A percentile compares a stretch with the other conserved stretches of the same genome.
These are phyloP conservation scores for Clarias macrocephalus DNA, from an alignment of 2,113 vertebrate genomes.

Conservation along the genomic window DNA sequence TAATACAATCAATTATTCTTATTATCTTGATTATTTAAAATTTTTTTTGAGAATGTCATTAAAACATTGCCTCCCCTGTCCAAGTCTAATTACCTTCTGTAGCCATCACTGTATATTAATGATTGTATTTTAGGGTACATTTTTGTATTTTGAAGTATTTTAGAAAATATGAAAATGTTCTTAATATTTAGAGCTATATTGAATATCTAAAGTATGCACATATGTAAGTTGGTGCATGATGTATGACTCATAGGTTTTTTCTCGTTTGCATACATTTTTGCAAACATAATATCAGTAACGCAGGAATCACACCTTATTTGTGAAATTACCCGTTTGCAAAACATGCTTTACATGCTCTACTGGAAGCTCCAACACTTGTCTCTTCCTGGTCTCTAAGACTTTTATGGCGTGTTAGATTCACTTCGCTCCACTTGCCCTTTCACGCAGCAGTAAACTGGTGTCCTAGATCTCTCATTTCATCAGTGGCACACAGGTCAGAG, in stretches of 20 bases:
- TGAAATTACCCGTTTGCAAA: not conserved
- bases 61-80: no score
- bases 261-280: not conserved
- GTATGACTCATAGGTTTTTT: not conserved
- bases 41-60: no score
- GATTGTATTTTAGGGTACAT: not conserved
- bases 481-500: slow-evolving; percentile 38
- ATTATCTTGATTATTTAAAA: no score
- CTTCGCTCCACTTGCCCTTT: slow-evolving; percentile 17
- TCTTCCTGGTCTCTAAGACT: not conserved
- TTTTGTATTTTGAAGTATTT: not conserved
- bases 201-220: not conserved
- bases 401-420: slow-evolving; percentile 15
- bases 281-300: not conserved
- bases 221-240: not conserved
- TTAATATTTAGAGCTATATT: not conserved
- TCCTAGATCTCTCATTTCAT: slow-evolving; percentile 20
- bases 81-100: no score
- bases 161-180: not conserved
- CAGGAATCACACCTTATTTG: not conserved
- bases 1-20: no score
- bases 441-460: not conserved
- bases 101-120: not conserved
- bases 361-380: not conserved
- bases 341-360: not conserved